A percentile compares a stretch with the other conserved stretches of the same genome.
Evolutionary conservation across 2,888 invertebrate genomes (phyloP).

Genomic region (Anthophora plumipes): DNA sequence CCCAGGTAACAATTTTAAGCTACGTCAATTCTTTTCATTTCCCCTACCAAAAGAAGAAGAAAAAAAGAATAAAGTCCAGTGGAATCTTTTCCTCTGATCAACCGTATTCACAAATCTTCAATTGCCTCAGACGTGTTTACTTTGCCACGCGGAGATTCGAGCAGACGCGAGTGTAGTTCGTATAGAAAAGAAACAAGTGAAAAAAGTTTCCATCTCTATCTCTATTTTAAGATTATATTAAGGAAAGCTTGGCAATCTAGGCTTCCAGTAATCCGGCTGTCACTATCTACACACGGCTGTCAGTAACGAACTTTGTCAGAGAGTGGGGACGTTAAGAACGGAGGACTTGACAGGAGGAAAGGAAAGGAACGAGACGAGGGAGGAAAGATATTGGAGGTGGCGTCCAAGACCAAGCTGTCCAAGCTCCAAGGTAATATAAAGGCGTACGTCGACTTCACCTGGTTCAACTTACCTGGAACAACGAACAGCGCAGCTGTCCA

Average conservation of each 20-base stretch:
- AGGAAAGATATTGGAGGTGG: constrained; percentile 62
- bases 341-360: constrained; percentile 53
- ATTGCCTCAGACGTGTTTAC: no score
- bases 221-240: background rate
- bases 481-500: constrained; percentile 70
- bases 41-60: no score
- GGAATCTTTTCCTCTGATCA: no score
- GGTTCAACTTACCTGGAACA: constrained; percentile 80
- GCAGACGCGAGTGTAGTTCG: no score
- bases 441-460: constrained; percentile 74
- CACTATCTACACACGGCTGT: constrained; percentile 49
- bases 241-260: constrained; percentile 14
- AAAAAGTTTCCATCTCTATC: background rate
- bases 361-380: constrained; percentile 49
- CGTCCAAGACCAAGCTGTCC: constrained; percentile 62
- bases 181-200: no score
- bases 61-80: no score
- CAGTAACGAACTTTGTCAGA: constrained; percentile 12
- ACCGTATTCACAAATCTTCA: no score
- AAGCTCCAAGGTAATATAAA: constrained; percentile 83
- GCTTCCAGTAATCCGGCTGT: constrained; percentile 49
- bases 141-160: no score
- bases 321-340: constrained; percentile 41
- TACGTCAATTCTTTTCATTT: no score
- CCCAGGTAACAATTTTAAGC: no score